Percentiles rank a stretch among this genome's conserved stretches.
phyloP scores from a whole-genome alignment of 2,888 invertebrate species.

The Cheilosia vernalis region DNA sequence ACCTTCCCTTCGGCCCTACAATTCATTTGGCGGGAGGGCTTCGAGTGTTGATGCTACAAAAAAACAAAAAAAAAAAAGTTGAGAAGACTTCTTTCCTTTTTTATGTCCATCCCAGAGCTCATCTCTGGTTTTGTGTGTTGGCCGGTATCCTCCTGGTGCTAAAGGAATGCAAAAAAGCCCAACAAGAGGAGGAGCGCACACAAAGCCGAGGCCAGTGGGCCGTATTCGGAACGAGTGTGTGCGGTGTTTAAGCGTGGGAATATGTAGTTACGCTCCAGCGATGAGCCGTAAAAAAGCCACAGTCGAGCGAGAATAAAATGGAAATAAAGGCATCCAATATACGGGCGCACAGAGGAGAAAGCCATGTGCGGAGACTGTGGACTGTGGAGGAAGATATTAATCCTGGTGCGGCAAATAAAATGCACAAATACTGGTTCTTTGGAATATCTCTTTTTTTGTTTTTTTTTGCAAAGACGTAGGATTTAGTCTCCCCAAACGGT shows the following conservation, averaged over 20 bases:
- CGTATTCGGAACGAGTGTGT: conserved; percentile 34
- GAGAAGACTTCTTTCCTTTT: conserved; percentile 7
- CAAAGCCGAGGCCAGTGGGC: conserved; percentile 41
- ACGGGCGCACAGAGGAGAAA: neutral
- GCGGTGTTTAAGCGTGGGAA: conserved; percentile 71
- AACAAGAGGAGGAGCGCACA: conserved; percentile 18
- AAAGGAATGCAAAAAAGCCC: conserved; percentile 65
- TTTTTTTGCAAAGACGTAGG: conserved; percentile 28
- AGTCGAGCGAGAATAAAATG: conserved; percentile 44
- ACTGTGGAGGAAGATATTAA: conserved; percentile 63
- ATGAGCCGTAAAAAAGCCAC: conserved; percentile 59
- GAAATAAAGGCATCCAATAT: conserved; percentile 38
- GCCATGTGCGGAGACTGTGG: conserved; percentile 18
- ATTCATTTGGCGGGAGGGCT: conserved; percentile 46
- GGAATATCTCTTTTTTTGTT: conserved; percentile 27
- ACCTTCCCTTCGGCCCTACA: conserved; percentile 49
- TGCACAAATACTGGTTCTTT: conserved; percentile 72
- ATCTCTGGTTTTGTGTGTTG: conserved; percentile 32
- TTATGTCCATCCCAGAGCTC: conserved; percentile 59
- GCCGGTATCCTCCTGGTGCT: conserved; percentile 46
- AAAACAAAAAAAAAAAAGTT: too few relatives aligned
- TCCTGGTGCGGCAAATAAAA: conserved; percentile 59
- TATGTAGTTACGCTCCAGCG: conserved; percentile 67
- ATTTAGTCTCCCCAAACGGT: conserved; percentile 18
- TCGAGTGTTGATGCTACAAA: conserved; percentile 49